Conservation (phyloP, 2,113 vertebrate genomes). For the Rhynchopsitta pachyrhyncha region DNA sequence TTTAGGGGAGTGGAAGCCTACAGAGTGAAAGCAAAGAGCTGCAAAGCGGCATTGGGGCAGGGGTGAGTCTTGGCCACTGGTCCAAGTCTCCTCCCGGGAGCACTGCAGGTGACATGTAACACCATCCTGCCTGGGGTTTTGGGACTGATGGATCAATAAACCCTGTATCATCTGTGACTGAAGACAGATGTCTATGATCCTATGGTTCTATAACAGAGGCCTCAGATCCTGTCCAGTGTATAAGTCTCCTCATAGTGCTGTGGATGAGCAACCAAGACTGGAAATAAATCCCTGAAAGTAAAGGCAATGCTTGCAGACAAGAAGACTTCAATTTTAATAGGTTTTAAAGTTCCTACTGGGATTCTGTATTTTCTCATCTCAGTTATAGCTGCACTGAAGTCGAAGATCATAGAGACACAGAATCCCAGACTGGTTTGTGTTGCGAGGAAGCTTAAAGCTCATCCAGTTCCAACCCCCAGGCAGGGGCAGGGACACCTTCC, state of each 20-base stretch:
- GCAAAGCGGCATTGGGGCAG: fast-evolving
- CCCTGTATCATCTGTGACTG: fast-evolving
- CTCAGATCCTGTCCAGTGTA: not conserved
- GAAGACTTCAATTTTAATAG: fast-evolving
- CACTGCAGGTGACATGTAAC: not conserved
- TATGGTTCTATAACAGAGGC: too few species aligned
- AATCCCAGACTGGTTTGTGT: too few species aligned
- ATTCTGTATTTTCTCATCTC: fast-evolving
- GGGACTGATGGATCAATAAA: not conserved
- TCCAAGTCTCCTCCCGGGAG: not conserved
- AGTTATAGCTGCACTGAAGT: not conserved
- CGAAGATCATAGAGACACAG: too few species aligned
- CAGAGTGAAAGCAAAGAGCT: not conserved
- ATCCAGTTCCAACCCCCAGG: too few species aligned
- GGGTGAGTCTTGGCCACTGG: not conserved
- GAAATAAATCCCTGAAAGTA: not conserved
- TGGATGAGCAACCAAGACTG: not conserved
- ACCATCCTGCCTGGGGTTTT: not conserved
- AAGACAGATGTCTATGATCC: not conserved
- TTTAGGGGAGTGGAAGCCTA: not conserved
- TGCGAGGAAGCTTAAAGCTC: too few species aligned
- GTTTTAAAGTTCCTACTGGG: not conserved
- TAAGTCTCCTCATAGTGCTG: not conserved
- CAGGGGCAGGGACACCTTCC: too few species aligned
- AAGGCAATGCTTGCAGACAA: not conserved